Conservation (phyloP, 2,113 vertebrate species). For the Ictidomys tridecemlineatus region DNA sequence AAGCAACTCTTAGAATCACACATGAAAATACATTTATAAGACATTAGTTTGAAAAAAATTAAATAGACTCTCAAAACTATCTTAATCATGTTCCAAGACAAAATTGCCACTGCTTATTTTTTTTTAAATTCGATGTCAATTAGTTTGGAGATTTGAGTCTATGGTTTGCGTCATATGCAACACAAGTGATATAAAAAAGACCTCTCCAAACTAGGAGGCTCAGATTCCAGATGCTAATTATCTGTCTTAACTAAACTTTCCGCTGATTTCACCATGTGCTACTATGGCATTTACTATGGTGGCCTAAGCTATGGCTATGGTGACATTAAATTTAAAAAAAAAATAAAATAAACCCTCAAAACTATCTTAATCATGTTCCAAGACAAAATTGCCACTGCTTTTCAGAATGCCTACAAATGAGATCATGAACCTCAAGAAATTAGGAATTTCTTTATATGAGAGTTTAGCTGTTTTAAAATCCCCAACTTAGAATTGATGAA, state of each 20-base stretch:
- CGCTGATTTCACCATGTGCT: background rate
- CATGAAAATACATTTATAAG: background rate
- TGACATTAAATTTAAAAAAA: background rate
- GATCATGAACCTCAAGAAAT: background rate
- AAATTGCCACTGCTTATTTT: no score
- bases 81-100: no score
- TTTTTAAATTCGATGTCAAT: background rate
- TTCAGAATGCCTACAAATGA: background rate
- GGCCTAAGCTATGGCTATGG: background rate
- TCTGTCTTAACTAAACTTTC: background rate
- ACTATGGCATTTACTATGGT: background rate
- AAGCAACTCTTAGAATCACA: background rate
- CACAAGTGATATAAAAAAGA: background rate
- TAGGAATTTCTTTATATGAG: background rate
- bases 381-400: background rate
- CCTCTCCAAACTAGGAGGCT: background rate
- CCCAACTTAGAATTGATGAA: background rate
- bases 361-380: background rate
- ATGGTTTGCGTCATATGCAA: background rate
- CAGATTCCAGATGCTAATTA: background rate
- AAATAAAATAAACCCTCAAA: background rate
- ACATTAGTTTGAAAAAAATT: background rate
- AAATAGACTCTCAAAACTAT: no score
- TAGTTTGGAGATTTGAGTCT: background rate
- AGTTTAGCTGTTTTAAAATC: background rate